These are phyloP conservation scores for Hipposideros larvatus DNA, from an alignment of 2,797 vertebrate species.

Conservation along the genomic window DNA sequence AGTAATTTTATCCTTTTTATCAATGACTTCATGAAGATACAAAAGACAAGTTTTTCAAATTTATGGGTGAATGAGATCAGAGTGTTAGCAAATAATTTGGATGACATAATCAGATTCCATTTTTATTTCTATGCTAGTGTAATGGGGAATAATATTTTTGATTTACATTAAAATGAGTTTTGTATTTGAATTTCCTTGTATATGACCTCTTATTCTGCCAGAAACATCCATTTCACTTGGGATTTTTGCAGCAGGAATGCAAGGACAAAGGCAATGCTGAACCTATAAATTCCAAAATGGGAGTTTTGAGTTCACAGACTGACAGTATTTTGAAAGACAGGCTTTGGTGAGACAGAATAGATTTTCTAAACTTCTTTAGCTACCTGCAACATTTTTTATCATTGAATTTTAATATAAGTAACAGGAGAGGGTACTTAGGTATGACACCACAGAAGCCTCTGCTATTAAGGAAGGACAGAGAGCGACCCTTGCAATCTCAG, in stretches of 20 bases:
- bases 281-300: neutral
- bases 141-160: slow-evolving; percentile 2
- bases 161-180: neutral
- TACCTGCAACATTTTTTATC: neutral
- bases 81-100: slow-evolving; percentile 37
- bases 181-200: neutral
- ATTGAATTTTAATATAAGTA: slow-evolving; percentile 7
- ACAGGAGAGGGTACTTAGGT: neutral
- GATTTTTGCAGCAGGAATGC: neutral
- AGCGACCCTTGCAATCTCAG: neutral
- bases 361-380: slow-evolving; percentile 22
- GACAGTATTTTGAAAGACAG: neutral
- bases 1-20: slow-evolving; percentile 29
- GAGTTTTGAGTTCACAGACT: slow-evolving; percentile 6
- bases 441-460: neutral
- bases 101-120: neutral
- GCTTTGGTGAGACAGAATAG: neutral
- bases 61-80: slow-evolving; percentile 21
- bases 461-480: neutral
- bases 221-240: neutral
- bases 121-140: slow-evolving; percentile 33
- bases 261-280: slow-evolving; percentile 6
- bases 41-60: neutral
- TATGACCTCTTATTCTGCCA: neutral
- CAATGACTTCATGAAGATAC: neutral